Base-by-base conservation (phyloP, 2,888 invertebrate species). In the Drosophila mercatorum region DNA sequence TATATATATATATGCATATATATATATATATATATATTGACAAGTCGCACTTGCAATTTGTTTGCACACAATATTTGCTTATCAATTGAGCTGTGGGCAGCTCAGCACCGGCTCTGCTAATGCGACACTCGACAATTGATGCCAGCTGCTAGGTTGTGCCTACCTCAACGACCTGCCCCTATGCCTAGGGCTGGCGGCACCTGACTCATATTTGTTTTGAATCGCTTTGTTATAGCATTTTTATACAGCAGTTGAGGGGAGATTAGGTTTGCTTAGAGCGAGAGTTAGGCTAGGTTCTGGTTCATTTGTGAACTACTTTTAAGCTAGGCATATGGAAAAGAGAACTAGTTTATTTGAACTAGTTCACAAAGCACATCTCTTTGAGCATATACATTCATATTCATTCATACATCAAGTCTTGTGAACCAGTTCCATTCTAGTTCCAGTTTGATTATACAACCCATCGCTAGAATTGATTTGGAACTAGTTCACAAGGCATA, bases 31-130 rank as follows among this genome's bases (percentile, higher is more conserved):
- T 31, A 36, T 31, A 12, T 36, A 51, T 34, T 34, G 31, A 63
- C 36, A 44, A 51, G 34, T 63, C 61, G 51, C 47, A 67, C 55
- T 79, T 61, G 67, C 80, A 64, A 71, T 75, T 62, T 75, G 46
- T 75, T 75, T 65, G 70, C 64, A 41, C 60, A 69, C 61, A 69
- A 70, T 72, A 68, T 79, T 78, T 75, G 75, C 80, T 75, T 72
- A 65, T 72, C 65, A 80, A 78, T 74, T 58, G 75, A 64, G 47
- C 57, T 55, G 66, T 40, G 38, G 58, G 17, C 41, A 56, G 56
- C 17, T 34, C 22, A 5, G 38, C 28, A 11, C 57, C 2, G 62
- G 51, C 61, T 38, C 38, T 40, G 60, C 59, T 74, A 77, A 77
- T 66, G 56, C 49, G 44, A 62, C 14, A 55, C 65, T 41, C 47